A percentile compares a stretch with the other conserved stretches of the same genome.
These are phyloP conservation scores for Heliconius aoede DNA, from an alignment of 2,888 invertebrate genomes.

Conservation along the genomic window DNA sequence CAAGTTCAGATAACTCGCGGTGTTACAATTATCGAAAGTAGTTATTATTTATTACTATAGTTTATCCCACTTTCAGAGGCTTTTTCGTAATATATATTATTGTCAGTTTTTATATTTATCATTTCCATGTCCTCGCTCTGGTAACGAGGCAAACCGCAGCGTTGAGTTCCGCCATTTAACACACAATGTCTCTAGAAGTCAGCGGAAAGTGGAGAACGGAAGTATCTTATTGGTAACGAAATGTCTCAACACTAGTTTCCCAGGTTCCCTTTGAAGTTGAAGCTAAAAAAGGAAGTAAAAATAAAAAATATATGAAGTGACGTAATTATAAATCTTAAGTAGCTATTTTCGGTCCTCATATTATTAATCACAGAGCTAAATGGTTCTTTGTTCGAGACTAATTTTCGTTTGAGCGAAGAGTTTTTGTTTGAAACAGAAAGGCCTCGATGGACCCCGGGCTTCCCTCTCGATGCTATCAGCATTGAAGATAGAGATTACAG, in stretches of 20 bases:
- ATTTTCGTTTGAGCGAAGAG: constrained; percentile 34
- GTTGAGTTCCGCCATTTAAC: too few species aligned
- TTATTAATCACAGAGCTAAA: constrained; percentile 29
- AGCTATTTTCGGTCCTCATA: neutral
- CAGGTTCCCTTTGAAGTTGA: too few species aligned
- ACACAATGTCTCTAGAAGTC: too few species aligned
- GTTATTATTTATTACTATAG: neutral
- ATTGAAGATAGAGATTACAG: constrained; percentile 52
- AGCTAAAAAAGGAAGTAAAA: neutral
- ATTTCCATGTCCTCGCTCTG: too few species aligned
- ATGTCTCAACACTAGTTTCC: too few species aligned
- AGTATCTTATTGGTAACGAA: too few species aligned
- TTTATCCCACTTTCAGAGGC: neutral
- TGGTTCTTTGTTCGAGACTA: constrained; percentile 36
- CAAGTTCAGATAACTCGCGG: neutral
- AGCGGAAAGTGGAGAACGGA: too few species aligned
- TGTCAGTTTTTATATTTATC: too few species aligned
- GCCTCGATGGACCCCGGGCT: constrained; percentile 35
- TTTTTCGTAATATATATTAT: neutral
- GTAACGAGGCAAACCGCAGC: too few species aligned
- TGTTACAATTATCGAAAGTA: neutral
- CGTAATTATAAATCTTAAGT: neutral
- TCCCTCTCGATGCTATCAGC: constrained; percentile 47
- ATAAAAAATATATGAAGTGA: neutral
- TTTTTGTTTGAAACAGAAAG: constrained; percentile 36